Conservation (phyloP, 2,113 vertebrate species). For the Lepisosteus oculatus region DNA sequence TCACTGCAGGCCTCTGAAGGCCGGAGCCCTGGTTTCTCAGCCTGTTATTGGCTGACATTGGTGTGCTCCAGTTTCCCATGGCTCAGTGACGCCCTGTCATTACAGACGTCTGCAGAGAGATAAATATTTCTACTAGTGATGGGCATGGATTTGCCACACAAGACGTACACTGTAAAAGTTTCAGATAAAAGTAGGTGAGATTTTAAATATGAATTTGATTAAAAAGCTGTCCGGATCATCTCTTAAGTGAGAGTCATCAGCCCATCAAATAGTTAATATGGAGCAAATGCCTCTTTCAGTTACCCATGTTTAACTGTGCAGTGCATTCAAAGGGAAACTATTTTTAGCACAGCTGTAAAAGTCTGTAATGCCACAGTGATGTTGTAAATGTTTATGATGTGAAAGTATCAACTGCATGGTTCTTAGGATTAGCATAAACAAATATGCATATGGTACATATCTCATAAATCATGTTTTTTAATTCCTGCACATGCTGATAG, state of each 20-base stretch:
- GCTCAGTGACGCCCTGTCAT: not conserved
- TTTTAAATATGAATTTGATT: no score
- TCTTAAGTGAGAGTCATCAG: no score
- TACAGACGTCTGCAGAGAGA: not conserved
- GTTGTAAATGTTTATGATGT: constrained; percentile 1
- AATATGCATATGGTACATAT: constrained; percentile 7
- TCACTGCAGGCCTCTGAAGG: constrained; percentile 29
- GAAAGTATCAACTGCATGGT: constrained; percentile 21
- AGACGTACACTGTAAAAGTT: no score
- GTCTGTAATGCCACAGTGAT: not conserved
- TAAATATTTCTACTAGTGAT: not conserved
- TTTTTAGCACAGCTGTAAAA: not conserved
- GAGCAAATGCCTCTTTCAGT: not conserved
- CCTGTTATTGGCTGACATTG: no score
- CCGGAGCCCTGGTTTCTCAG: constrained; percentile 24
- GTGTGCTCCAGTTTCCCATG: not conserved
- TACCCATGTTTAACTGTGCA: not conserved
- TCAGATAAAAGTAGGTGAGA: no score
- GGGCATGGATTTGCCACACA: no score
- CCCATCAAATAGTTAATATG: no score
- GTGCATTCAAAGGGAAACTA: not conserved
- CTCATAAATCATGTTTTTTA: constrained; percentile 33
- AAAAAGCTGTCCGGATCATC: no score
- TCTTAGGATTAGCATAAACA: constrained; percentile 31
- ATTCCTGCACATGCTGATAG: constrained; percentile 26